phyloP scores from a whole-genome alignment of 30 jellyfish, hydroid and myxozoan genomes.

The Mastigias papua region DNA sequence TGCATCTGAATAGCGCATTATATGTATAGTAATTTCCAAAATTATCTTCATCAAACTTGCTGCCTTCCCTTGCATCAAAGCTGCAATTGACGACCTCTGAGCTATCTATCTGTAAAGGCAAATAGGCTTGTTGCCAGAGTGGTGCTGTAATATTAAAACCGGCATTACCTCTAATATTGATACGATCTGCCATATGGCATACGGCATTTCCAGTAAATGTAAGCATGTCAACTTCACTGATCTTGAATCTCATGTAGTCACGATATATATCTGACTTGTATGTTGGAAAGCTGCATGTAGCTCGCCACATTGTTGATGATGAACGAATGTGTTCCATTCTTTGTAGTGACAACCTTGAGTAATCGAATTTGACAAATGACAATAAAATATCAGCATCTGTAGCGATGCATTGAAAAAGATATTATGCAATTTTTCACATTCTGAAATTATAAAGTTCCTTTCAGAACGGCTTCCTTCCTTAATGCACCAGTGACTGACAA shows the following conservation, averaged over 20 bases:
- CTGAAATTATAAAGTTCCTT: too few relatives aligned
- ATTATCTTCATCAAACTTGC: neutral
- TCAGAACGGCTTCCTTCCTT: too few relatives aligned
- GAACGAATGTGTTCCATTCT: slow-evolving; percentile 8
- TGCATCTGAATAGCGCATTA: neutral
- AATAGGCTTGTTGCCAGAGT: neutral
- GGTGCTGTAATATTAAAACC: neutral
- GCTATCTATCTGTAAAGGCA: neutral
- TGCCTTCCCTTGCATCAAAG: neutral
- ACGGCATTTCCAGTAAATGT: neutral
- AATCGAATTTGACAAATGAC: neutral
- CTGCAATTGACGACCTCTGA: neutral
- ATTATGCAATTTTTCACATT: too few relatives aligned
- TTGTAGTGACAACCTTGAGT: neutral
- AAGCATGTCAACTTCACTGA: slow-evolving; percentile 1
- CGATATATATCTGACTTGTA: neutral
- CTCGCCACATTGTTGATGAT: slow-evolving; percentile 23
- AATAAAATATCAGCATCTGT: neutral
- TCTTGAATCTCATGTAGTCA: slow-evolving; percentile 17
- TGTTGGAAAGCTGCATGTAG: slow-evolving; percentile 19
- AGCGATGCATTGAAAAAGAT: too few relatives aligned
- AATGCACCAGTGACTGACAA: too few relatives aligned
- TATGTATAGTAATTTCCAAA: neutral
- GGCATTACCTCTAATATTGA: neutral
- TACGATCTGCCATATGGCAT: neutral